Evolutionary conservation across 2,888 invertebrate species (phyloP).

Genomic region (Drosophila nr. medialis): DNA sequence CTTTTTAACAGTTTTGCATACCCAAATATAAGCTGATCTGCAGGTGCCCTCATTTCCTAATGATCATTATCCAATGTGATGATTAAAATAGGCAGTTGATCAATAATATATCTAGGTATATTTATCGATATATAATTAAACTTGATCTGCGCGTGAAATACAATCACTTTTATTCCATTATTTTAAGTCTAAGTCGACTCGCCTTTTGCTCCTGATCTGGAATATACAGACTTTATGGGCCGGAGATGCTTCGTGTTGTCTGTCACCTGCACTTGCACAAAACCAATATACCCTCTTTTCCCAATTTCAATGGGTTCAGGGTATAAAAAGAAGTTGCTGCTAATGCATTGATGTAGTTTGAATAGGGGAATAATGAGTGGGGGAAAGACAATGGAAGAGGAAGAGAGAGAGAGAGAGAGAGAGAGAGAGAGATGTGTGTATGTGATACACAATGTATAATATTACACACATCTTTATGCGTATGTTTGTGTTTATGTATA

Average conservation of each 20-base stretch:
- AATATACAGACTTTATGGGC: background rate
- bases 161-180: background rate
- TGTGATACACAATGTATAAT: background rate
- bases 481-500: background rate
- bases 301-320: background rate
- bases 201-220: background rate
- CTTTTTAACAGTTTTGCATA: background rate
- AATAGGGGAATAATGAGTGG: background rate
- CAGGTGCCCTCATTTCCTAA: background rate
- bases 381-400: background rate
- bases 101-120: background rate
- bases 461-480: background rate
- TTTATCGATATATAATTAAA: background rate
- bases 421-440: no score
- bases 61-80: background rate
- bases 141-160: no score
- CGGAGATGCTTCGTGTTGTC: background rate
- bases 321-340: background rate
- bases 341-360: background rate
- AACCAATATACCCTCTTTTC: background rate
- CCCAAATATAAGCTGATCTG: background rate
- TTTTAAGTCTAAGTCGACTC: background rate
- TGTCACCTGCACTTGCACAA: background rate
- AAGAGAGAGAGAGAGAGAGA: no score
- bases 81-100: background rate